These are phyloP conservation scores for Dolomedes plantarius DNA, from an alignment of 2,888 invertebrate species.

Conservation along the genomic window DNA sequence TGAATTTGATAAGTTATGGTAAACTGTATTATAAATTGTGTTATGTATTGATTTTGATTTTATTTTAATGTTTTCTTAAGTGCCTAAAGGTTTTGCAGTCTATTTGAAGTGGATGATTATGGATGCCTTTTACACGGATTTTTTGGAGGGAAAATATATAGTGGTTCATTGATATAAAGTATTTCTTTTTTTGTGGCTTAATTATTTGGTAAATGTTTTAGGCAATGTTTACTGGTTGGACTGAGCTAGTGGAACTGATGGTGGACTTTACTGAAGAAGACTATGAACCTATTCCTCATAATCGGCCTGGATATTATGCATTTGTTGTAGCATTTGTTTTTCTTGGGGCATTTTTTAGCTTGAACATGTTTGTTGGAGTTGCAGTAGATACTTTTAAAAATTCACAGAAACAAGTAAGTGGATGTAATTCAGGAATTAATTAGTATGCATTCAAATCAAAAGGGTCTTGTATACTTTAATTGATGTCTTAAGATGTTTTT, in stretches of 20 bases:
- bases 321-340: conserved; percentile 39
- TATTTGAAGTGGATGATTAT: no score
- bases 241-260: conserved; percentile 28
- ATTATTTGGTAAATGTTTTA: background rate
- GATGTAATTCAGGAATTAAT: no score
- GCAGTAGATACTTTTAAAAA: conserved; percentile 41
- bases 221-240: conserved; percentile 53
- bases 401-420: conserved; percentile 36
- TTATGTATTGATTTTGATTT: no score
- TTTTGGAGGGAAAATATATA: no score
- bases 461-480: background rate
- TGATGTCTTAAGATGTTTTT: no score
- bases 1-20: no score
- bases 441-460: background rate
- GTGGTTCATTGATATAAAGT: no score
- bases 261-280: conserved; percentile 27
- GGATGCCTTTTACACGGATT: no score
- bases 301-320: conserved; percentile 15
- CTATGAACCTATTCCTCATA: conserved; percentile 8
- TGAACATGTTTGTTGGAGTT: conserved; percentile 56
- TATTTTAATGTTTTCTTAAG: no score
- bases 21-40: no score
- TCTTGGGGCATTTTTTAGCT: conserved; percentile 50
- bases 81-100: no score
- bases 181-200: background rate